Base-by-base conservation (phyloP, 2,113 vertebrate species). In the Erythrocebus patas region DNA sequence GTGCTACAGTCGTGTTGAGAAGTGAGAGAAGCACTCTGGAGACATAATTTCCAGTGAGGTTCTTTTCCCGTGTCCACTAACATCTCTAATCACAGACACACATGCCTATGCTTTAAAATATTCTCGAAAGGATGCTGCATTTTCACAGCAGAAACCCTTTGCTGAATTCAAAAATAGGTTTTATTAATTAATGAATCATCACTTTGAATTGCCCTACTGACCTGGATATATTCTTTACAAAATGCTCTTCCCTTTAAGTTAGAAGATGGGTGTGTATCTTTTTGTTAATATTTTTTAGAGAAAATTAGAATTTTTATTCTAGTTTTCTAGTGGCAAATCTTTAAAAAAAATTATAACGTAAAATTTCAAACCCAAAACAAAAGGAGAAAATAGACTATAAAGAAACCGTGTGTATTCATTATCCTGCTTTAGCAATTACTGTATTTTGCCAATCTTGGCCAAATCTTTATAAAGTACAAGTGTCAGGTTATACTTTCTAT, bases 91-190 rank as follows among this genome's bases (percentile, higher is more conserved):
- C 72, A 59, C 38, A 89, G 61, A 17, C 48, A 43, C 4, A 3
- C 9, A 13, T 76, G 35, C 40, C 43, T 45, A 20, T 0, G 1
- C 50, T 97, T 84, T 50, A 35, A 70, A 80, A 35, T 32, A 70
- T 55, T 87, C 75, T 83, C 0, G 2, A 55, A 59, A 70, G 25
- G 38, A 25, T n/a, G 25, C 40, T 96, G 57, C 70, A 43, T 91
- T 86, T 81, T 61, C 78, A 89, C 2, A 55, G 35, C 22, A 81
- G 61, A 23, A 96, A 70, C 43, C 13, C 84, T 81, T 91, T 45
- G 43, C 81, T 95, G 52, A 64, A 70, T 96, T 89, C 93, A 32
- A 91, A 95, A 82, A 55, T 23, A 40, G 7, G 18, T 76, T 92
- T 96, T 91, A 66, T 73, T 78, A 95, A 72, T 66, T 50, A 92